phyloP scores from a whole-genome alignment of 53 echinoderm and acorn worm genomes.

The Patiria pectinifera region DNA sequence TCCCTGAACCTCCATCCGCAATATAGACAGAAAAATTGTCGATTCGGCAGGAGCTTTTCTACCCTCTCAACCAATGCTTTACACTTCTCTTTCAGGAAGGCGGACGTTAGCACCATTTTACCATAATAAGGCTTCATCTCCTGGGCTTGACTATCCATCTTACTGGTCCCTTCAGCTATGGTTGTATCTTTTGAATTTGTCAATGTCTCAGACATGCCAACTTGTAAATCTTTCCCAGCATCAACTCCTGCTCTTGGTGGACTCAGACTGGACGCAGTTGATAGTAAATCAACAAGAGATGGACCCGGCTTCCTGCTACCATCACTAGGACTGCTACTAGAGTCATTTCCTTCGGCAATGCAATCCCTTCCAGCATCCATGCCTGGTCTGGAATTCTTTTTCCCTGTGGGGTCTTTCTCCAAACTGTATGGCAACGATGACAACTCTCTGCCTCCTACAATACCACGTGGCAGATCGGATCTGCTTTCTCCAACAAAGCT shows the following conservation, averaged over 20 bases:
- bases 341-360: background rate
- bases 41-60: slow-evolving; percentile 23
- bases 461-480: background rate
- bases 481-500: background rate
- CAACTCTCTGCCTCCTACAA: background rate
- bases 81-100: slow-evolving; percentile 12
- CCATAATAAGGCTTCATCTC: slow-evolving; percentile 30
- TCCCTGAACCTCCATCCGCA: slow-evolving; percentile 45
- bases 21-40: slow-evolving; percentile 40
- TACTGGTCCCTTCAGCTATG: background rate
- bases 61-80: background rate
- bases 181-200: background rate
- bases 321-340: background rate
- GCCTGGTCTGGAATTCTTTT: background rate
- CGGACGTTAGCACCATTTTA: slow-evolving; percentile 21
- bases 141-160: background rate
- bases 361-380: background rate
- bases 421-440: background rate
- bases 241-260: background rate
- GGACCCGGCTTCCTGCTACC: background rate
- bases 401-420: background rate
- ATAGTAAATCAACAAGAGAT: background rate
- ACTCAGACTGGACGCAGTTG: slow-evolving; percentile 19
- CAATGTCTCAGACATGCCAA: background rate
- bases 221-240: background rate